A percentile compares a stretch with the other conserved stretches of the same genome.
Evolutionary conservation across 2,888 invertebrate genomes (phyloP).

Genomic region (Carterocephalus palaemon): DNA sequence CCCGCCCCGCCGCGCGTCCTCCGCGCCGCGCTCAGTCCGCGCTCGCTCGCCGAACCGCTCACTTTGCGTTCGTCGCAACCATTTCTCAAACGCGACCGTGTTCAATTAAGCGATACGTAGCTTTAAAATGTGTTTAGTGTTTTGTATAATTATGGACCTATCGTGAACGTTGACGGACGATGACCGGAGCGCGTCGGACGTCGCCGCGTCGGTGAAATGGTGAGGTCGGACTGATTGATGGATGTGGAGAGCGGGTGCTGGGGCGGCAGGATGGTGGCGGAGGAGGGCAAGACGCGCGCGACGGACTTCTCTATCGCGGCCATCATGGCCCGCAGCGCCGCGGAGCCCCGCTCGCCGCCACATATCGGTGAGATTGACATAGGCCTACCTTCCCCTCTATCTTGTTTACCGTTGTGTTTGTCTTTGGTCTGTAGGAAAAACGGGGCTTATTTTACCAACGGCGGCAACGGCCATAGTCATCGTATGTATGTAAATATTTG

Average conservation of each 20-base stretch:
- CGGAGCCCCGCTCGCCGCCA: slow-evolving; percentile 56
- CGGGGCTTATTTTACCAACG: too few species aligned
- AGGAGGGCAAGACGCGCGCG: slow-evolving; percentile 79
- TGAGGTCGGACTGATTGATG: slow-evolving; percentile 61
- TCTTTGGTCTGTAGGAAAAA: neutral
- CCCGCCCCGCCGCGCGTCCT: slow-evolving; percentile 44
- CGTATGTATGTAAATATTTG: too few species aligned
- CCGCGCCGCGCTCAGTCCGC: slow-evolving; percentile 66
- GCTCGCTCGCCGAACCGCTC: slow-evolving; percentile 59
- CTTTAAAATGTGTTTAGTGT: too few species aligned
- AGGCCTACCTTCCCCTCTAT: slow-evolving; percentile 30
- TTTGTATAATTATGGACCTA: too few species aligned
- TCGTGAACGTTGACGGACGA: slow-evolving; percentile 22
- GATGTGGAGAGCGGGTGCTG: slow-evolving; percentile 73
- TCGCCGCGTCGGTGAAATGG: slow-evolving; percentile 62
- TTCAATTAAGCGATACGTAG: slow-evolving; percentile 24
- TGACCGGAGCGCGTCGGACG: slow-evolving; percentile 52
- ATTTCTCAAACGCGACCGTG: slow-evolving; percentile 23
- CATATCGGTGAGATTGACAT: slow-evolving; percentile 67
- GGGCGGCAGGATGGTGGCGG: slow-evolving; percentile 71
- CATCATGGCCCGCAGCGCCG: slow-evolving; percentile 88
- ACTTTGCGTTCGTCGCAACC: slow-evolving; percentile 33
- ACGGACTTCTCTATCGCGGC: slow-evolving; percentile 98
- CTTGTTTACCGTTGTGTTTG: neutral
- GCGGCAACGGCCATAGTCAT: too few species aligned